These are phyloP conservation scores for Thalassoma bifasciatum DNA, from an alignment of 2,113 vertebrate genomes.

Conservation along the genomic window DNA sequence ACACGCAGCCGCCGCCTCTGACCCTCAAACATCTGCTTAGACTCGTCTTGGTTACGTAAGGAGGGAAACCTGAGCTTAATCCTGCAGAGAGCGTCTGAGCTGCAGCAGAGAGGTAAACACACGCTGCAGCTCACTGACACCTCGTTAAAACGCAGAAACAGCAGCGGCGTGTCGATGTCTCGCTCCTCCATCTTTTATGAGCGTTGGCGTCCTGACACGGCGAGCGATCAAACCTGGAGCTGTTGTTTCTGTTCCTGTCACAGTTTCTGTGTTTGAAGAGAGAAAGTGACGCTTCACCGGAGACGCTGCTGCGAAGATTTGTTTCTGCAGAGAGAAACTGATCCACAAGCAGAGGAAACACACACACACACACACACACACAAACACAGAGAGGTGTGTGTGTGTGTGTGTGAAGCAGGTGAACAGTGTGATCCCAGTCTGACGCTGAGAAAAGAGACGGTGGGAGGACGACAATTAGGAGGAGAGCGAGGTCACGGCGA, in stretches of 20 bases:
- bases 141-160: conserved; percentile 59
- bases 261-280: not conserved
- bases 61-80: too few relatives aligned
- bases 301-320: not conserved
- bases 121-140: conserved; percentile 23
- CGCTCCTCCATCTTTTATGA: conserved; percentile 9
- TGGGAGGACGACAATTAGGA: conserved; percentile 75
- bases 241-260: conserved; percentile 1
- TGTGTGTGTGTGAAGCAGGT: conserved; percentile 21
- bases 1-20: too few relatives aligned
- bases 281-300: not conserved
- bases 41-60: too few relatives aligned
- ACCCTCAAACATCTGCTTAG: too few relatives aligned
- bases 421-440: conserved; percentile 27
- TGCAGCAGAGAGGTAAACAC: not conserved
- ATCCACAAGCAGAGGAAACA: too few relatives aligned
- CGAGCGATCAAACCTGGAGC: conserved; percentile 5
- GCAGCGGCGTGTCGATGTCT: conserved; percentile 27
- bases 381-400: not conserved
- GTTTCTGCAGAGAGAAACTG: not conserved
- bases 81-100: too few relatives aligned
- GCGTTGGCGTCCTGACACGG: not conserved
- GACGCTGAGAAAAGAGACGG: conserved; percentile 57
- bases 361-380: too few relatives aligned
- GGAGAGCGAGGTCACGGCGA: conserved; percentile 54